Evolutionary conservation across 2,888 invertebrate species (phyloP).

Genomic region (Ectemnius continuus): DNA sequence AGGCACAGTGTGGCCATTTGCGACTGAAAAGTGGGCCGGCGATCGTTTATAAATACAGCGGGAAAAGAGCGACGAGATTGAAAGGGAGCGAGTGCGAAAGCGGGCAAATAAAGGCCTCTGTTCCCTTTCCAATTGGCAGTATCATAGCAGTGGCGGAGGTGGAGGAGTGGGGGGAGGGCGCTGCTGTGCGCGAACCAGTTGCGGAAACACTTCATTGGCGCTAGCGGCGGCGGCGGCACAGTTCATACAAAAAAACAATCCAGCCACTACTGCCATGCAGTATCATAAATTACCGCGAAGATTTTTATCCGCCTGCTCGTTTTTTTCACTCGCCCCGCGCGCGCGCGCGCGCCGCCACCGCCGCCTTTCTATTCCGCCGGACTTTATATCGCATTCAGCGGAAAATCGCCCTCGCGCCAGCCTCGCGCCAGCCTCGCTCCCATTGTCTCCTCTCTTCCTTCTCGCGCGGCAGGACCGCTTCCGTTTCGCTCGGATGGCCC

Average conservation of each 20-base stretch:
- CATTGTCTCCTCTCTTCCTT: constrained; percentile 38
- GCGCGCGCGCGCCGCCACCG: too few relatives aligned
- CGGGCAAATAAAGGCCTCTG: too few relatives aligned
- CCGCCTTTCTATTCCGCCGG: background rate
- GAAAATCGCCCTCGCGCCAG: constrained; percentile 25
- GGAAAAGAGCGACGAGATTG: background rate
- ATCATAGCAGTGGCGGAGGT: too few relatives aligned
- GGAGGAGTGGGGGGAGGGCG: too few relatives aligned
- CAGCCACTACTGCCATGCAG: constrained; percentile 12
- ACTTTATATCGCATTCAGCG: constrained; percentile 32
- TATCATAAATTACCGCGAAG: constrained; percentile 39
- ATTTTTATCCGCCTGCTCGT: constrained; percentile 34
- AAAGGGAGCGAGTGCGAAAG: background rate
- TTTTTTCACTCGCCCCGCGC: constrained; percentile 26
- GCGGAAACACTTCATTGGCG: constrained; percentile 34
- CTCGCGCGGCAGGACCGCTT: constrained; percentile 12
- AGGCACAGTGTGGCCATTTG: constrained; percentile 10
- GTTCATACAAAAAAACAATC: constrained; percentile 34
- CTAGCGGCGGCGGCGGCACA: background rate
- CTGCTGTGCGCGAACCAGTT: constrained; percentile 2
- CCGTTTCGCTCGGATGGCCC: constrained; percentile 20
- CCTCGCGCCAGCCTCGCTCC: constrained; percentile 8
- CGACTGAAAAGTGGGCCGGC: constrained; percentile 36
- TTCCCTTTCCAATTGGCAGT: constrained; percentile 5
- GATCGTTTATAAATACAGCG: constrained; percentile 34